These are phyloP conservation scores for Trogon melanurus DNA, from an alignment of 2,113 vertebrate species.

Conservation along the genomic window DNA sequence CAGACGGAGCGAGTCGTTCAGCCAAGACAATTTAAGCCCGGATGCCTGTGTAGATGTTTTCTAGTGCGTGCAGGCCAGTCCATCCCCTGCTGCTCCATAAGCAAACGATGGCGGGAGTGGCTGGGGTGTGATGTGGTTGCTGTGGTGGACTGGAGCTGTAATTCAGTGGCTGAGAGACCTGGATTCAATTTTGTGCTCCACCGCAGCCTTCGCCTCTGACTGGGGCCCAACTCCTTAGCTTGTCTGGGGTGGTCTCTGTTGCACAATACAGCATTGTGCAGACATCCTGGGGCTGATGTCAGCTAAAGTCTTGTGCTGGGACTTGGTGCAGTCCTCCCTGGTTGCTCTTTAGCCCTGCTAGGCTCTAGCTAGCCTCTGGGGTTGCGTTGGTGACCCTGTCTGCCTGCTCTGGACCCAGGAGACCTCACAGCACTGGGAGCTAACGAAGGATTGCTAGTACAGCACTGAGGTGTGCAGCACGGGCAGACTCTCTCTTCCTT, in stretches of 20 bases:
- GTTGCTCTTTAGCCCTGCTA: not conserved
- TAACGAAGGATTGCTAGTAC: not conserved
- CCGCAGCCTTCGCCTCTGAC: not conserved
- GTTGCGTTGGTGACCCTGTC: not conserved
- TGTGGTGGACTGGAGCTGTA: not conserved
- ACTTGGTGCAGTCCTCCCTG: not conserved
- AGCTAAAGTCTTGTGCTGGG: not conserved
- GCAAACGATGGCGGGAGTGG: not conserved
- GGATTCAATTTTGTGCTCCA: not conserved
- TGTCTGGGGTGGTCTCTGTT: not conserved
- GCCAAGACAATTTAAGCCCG: not conserved
- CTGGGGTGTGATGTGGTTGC: not conserved
- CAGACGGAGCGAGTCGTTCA: not conserved
- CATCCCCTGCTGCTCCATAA: not conserved
- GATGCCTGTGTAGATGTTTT: not conserved
- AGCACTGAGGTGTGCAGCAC: fast-evolving
- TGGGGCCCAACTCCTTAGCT: not conserved
- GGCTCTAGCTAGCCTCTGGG: not conserved
- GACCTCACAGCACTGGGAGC: not conserved
- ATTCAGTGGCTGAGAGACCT: not conserved
- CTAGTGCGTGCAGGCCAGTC: not conserved
- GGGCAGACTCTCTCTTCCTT: not conserved
- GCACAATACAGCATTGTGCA: not conserved
- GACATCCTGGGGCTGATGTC: not conserved
- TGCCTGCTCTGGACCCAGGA: not conserved